A percentile compares a stretch with the other conserved stretches of the same genome.
Evolutionary conservation across 2,113 vertebrate genomes (phyloP).

Genomic region (Dascyllus trimaculatus): DNA sequence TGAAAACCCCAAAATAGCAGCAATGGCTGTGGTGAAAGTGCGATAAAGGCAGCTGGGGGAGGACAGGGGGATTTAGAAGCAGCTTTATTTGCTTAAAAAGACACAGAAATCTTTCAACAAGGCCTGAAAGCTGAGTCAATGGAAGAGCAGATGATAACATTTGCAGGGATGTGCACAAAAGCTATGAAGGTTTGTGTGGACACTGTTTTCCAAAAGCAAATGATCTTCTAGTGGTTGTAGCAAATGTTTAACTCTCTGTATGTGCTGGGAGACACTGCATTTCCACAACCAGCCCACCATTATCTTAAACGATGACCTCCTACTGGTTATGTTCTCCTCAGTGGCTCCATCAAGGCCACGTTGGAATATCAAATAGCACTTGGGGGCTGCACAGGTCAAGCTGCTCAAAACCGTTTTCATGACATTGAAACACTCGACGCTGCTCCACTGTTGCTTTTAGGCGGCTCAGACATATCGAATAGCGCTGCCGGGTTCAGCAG

Average conservation of each 20-base stretch:
- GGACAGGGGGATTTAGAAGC: constrained; percentile 1
- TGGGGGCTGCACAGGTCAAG: constrained; percentile 36
- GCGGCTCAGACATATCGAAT: constrained; percentile 50
- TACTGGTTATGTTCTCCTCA: neutral
- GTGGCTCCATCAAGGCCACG: constrained; percentile 22
- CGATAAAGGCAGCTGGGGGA: constrained; percentile 36
- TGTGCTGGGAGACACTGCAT: neutral
- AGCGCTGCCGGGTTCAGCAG: constrained; percentile 20
- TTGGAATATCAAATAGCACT: constrained; percentile 41
- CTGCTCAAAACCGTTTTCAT: constrained; percentile 35
- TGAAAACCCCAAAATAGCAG: constrained; percentile 38
- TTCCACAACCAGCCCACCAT: neutral
- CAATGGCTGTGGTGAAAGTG: constrained; percentile 35
- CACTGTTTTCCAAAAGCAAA: neutral
- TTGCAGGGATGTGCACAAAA: constrained; percentile 28
- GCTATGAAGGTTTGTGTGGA: neutral
- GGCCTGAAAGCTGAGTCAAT: constrained; percentile 8
- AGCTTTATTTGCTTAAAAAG: constrained; percentile 2
- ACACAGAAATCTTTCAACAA: constrained; percentile 39
- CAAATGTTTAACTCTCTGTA: neutral
- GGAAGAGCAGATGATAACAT: constrained; percentile 28
- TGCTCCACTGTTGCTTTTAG: constrained; percentile 4
- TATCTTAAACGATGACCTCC: neutral
- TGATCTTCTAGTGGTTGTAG: neutral
- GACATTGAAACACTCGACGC: constrained; percentile 35